These are phyloP conservation scores for Labeo calbasu DNA, from an alignment of 2,797 vertebrate species.

Conservation along the genomic window DNA sequence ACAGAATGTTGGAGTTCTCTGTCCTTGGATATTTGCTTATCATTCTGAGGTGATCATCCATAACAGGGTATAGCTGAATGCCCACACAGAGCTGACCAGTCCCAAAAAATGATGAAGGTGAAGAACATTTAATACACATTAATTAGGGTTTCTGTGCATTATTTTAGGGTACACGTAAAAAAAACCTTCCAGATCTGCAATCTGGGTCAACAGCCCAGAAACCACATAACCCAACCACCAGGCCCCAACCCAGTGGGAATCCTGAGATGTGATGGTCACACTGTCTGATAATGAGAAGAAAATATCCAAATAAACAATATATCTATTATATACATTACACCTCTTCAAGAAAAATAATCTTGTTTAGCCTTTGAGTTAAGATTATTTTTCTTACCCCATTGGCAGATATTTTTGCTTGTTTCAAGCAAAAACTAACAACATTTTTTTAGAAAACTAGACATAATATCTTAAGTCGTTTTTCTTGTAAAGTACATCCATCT, in stretches of 20 bases:
- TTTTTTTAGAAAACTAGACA: too few species aligned
- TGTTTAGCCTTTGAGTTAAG: too few species aligned
- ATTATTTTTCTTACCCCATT: too few species aligned
- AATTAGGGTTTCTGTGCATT: not conserved
- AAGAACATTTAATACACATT: not conserved
- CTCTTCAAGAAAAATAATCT: too few species aligned
- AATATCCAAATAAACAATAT: not conserved
- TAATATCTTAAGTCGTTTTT: too few species aligned
- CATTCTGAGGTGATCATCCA: constrained; percentile 37
- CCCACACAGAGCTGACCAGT: constrained; percentile 13
- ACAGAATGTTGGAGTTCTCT: constrained; percentile 27
- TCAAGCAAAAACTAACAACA: too few species aligned
- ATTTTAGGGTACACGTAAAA: not conserved
- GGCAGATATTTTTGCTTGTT: too few species aligned
- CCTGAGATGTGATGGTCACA: constrained; percentile 84
- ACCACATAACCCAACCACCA: constrained; percentile 93
- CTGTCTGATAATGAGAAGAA: constrained; percentile 72
- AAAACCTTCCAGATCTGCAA: not conserved
- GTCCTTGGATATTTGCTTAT: not conserved
- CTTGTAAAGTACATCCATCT: too few species aligned
- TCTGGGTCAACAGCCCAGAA: constrained; percentile 72
- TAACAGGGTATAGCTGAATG: constrained; percentile 39
- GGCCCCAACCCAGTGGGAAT: constrained; percentile 93
- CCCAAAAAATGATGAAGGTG: constrained; percentile 45
- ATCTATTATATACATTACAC: not conserved